Conservation (phyloP, 30 jellyfish, hydroid and myxozoan genomes). For the Hydra vulgaris region DNA sequence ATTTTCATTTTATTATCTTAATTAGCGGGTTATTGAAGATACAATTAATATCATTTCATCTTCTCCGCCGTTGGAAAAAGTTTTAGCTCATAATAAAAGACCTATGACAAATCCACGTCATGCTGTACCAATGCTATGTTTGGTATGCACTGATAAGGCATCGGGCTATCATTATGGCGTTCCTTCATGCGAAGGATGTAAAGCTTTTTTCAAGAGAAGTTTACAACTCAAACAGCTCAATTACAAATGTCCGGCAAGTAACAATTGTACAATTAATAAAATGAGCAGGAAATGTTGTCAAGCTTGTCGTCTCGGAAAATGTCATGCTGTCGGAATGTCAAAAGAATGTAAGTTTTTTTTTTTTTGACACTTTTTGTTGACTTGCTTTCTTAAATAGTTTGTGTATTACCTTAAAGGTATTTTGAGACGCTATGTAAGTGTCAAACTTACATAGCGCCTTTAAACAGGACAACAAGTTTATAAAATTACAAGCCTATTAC, state of each 20-base stretch:
- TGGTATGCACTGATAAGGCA: conserved; percentile 89
- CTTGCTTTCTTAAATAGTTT: too few species aligned
- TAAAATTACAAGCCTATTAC: too few species aligned
- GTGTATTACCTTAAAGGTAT: too few species aligned
- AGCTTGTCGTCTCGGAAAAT: conserved; percentile 79
- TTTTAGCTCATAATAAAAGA: background rate
- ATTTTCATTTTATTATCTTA: too few species aligned
- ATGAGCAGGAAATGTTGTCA: conserved; percentile 96
- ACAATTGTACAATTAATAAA: conserved; percentile 68
- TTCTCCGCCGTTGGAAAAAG: background rate
- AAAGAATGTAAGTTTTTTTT: conserved; percentile 75
- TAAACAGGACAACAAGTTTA: too few species aligned
- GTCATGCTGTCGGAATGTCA: conserved; percentile 94
- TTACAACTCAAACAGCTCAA: conserved; percentile 68
- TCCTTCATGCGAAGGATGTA: conserved; percentile 96
- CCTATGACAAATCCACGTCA: background rate
- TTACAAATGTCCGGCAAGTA: conserved; percentile 76
- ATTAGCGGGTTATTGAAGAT: background rate
- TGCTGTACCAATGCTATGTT: conserved; percentile 39
- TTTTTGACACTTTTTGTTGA: too few species aligned
- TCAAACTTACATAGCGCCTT: too few species aligned
- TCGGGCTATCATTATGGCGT: conserved; percentile 97
- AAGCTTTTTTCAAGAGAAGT: conserved; percentile 87
- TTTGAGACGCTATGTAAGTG: too few species aligned
- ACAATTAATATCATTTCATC: background rate